A percentile compares a stretch with the other conserved stretches of the same genome.
phyloP scores from a whole-genome alignment of 2,888 invertebrate species.

The Sinodicranocentrus sp. region DNA sequence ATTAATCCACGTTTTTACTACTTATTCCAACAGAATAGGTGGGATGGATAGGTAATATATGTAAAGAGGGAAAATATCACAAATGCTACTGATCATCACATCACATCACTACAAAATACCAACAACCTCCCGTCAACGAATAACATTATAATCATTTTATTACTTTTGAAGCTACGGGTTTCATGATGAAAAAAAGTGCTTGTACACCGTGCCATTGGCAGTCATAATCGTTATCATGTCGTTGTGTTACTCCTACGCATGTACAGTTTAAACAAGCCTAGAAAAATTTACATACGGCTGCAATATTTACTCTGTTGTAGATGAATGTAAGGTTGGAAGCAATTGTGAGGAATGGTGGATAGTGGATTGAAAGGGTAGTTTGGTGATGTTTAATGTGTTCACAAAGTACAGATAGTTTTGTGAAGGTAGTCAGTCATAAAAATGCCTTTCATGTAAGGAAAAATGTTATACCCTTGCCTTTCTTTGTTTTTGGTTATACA shows the following conservation, averaged over 20 bases:
- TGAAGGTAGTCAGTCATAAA: too few relatives aligned
- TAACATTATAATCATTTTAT: constrained; percentile 54
- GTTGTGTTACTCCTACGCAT: constrained; percentile 18
- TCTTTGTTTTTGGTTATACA: too few relatives aligned
- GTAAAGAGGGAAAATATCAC: neutral
- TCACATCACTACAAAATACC: constrained; percentile 41
- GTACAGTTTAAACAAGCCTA: too few relatives aligned
- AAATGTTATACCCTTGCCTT: too few relatives aligned
- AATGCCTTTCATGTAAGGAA: too few relatives aligned
- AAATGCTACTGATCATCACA: constrained; percentile 49
- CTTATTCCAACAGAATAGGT: neutral
- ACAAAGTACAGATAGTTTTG: too few relatives aligned
- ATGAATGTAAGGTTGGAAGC: too few relatives aligned
- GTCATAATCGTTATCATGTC: constrained; percentile 38
- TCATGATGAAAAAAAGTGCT: neutral
- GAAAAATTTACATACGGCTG: too few relatives aligned
- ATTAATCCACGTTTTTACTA: constrained; percentile 38
- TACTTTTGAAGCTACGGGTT: constrained; percentile 11
- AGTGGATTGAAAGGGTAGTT: too few relatives aligned
- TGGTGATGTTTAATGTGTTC: too few relatives aligned
- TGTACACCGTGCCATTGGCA: neutral
- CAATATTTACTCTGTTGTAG: too few relatives aligned
- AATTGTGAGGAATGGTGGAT: too few relatives aligned
- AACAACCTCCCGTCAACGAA: constrained; percentile 26
- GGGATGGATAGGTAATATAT: neutral